Conservation (phyloP, 2,113 vertebrate species). For the Xiphophorus hellerii region DNA sequence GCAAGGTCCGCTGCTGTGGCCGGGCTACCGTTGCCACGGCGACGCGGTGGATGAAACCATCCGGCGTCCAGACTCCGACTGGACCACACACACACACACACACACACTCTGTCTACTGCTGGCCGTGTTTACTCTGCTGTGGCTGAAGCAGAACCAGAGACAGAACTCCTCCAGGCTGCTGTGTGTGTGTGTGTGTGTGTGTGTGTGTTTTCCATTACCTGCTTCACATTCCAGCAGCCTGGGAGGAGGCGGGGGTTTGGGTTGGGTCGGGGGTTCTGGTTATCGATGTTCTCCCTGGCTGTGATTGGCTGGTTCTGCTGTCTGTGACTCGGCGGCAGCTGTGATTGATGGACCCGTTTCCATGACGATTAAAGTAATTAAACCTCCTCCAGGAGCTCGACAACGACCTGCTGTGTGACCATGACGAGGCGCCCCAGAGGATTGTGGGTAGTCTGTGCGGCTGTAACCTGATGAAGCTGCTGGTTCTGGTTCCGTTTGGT, state of each 20-base stretch:
- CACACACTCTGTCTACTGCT: constrained; percentile 9
- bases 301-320: constrained; percentile 35
- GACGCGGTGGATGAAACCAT: constrained; percentile 45
- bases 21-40: constrained; percentile 38
- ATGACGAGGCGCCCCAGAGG: not conserved
- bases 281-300: not conserved
- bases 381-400: constrained; percentile 24
- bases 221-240: constrained; percentile 32
- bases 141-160: constrained; percentile 2
- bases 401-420: not conserved
- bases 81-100: constrained; percentile 35
- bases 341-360: constrained; percentile 49
- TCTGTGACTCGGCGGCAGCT: constrained; percentile 8
- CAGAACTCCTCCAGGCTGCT: not conserved
- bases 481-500: too few relatives aligned
- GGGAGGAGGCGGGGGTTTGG: not conserved
- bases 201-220: constrained; percentile 48
- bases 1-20: constrained; percentile 24
- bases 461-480: constrained; percentile 9
- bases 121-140: constrained; percentile 15
- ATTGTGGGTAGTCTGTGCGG: constrained; percentile 34
- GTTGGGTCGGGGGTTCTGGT: constrained; percentile 5
- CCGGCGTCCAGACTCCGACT: constrained; percentile 33
- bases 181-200: too few relatives aligned
- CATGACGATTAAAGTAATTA: constrained; percentile 45